These are phyloP conservation scores for Luffia ferchaultella DNA, from an alignment of 2,888 invertebrate species.

Conservation along the genomic window DNA sequence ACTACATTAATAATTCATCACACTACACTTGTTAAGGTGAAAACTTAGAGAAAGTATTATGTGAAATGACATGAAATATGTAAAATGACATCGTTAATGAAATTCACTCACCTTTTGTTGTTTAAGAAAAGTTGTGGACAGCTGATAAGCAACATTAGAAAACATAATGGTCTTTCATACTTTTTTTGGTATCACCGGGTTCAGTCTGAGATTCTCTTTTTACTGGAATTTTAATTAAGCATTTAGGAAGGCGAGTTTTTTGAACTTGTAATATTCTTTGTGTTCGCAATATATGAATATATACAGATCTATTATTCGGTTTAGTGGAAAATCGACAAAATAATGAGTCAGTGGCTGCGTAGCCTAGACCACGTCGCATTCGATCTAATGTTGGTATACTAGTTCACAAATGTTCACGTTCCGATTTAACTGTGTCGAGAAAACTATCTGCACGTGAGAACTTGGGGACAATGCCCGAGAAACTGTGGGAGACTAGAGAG, in stretches of 20 bases:
- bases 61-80: no score
- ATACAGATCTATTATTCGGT: not conserved
- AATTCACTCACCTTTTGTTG: constrained; percentile 39
- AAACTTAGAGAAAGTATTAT: not conserved
- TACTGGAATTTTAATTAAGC: no score
- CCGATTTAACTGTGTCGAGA: constrained; percentile 27
- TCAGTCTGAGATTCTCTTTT: no score
- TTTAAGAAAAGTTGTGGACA: constrained; percentile 49
- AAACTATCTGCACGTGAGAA: constrained; percentile 48
- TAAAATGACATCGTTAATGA: not conserved
- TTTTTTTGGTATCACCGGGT: no score
- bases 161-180: constrained; percentile 35
- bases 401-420: constrained; percentile 17
- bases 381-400: constrained; percentile 24
- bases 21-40: not conserved
- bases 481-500: constrained; percentile 59
- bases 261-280: no score
- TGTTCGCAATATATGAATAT: no score
- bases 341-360: not conserved
- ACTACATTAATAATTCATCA: not conserved
- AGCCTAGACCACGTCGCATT: constrained; percentile 13
- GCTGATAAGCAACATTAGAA: constrained; percentile 47
- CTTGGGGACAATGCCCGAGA: constrained; percentile 51
- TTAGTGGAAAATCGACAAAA: not conserved
- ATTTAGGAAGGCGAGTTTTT: no score